Conservation (phyloP, 2,113 vertebrate genomes). For the Abramis brama region DNA sequence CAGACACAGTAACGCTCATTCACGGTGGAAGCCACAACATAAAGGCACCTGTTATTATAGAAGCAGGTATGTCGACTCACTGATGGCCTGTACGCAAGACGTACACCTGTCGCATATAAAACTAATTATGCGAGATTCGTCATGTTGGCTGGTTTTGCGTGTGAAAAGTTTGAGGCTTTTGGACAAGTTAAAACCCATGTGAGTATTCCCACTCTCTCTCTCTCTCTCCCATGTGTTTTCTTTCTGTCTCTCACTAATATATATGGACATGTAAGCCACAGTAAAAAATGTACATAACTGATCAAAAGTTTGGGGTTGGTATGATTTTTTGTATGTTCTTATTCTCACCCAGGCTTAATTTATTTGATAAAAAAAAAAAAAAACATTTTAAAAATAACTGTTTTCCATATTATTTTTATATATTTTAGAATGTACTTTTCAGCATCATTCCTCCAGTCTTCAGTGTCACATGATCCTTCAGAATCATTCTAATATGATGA, state of each 20-base stretch:
- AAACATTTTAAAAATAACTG: neutral
- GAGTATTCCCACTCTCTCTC: neutral
- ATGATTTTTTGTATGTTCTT: neutral
- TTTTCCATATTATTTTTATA: neutral
- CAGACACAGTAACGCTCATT: neutral
- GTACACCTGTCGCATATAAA: neutral
- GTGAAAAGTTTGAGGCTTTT: neutral
- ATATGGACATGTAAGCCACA: neutral
- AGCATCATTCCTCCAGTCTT: neutral
- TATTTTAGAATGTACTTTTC: neutral
- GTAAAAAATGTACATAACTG: neutral
- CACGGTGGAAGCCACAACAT: neutral
- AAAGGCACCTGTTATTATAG: constrained; percentile 28
- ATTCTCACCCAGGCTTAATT: neutral
- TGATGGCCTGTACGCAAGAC: neutral
- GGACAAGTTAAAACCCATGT: constrained; percentile 4
- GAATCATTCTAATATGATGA: neutral
- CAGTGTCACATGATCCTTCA: neutral
- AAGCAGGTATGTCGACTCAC: neutral
- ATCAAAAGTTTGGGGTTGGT: neutral
- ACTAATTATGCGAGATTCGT: neutral
- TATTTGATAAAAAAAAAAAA: too few relatives aligned
- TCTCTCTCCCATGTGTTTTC: neutral
- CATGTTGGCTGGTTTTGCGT: neutral
- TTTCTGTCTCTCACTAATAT: neutral